phyloP scores from a whole-genome alignment of 2,797 vertebrate genomes.

The Alosa sapidissima region DNA sequence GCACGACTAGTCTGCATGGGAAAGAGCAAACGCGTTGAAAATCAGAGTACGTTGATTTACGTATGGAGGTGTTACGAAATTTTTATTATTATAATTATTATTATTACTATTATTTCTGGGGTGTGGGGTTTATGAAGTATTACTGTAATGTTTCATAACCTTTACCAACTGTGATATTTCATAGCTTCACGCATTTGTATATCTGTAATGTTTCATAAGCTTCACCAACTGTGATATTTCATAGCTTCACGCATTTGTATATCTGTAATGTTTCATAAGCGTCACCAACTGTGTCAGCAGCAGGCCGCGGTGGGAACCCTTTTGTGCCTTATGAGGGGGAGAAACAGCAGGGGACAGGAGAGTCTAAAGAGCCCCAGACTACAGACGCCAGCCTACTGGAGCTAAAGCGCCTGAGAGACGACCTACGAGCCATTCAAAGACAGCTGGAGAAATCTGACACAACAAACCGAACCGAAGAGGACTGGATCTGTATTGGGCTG shows the following conservation, averaged over 20 bases:
- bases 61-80: too few species aligned
- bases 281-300: background rate
- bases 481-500: background rate
- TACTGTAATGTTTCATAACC: too few species aligned
- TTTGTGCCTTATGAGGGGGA: background rate
- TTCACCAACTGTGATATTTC: too few species aligned
- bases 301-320: background rate
- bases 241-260: too few species aligned
- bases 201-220: too few species aligned
- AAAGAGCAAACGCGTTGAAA: conserved; percentile 14
- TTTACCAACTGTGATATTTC: too few species aligned
- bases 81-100: too few species aligned
- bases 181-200: too few species aligned
- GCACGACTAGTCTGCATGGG: conserved; percentile 42
- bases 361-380: background rate
- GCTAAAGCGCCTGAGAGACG: background rate
- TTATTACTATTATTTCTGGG: too few species aligned
- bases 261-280: too few species aligned
- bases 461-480: background rate
- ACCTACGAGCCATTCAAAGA: background rate
- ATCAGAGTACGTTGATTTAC: background rate
- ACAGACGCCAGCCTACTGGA: background rate
- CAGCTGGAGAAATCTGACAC: background rate
- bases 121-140: too few species aligned
- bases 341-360: background rate